A percentile compares a stretch with the other conserved stretches of the same genome.
Evolutionary conservation across 2,113 vertebrate genomes (phyloP).

Genomic region (Laticauda colubrina): DNA sequence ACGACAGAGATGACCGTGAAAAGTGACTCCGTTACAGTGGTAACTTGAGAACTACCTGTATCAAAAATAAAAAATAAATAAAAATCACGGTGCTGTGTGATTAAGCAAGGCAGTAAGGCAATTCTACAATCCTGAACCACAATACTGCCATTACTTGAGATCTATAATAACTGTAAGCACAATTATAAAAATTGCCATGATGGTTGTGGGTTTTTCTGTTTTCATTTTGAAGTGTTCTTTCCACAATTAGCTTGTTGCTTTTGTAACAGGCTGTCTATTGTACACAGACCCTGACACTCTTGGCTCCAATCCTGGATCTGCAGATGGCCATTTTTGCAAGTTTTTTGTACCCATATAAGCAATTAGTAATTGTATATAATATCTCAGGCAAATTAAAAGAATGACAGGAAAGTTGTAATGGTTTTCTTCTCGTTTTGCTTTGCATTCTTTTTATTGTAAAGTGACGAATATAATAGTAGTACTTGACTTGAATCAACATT

Average conservation of each 20-base stretch:
- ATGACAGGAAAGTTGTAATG: background rate
- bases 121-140: background rate
- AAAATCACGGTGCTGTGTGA: slow-evolving; percentile 6
- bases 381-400: background rate
- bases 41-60: background rate
- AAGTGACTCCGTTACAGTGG: background rate
- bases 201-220: slow-evolving; percentile 15
- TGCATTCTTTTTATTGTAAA: background rate
- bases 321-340: slow-evolving; percentile 38
- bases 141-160: background rate
- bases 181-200: slow-evolving; percentile 18
- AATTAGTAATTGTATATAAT: slow-evolving; percentile 13
- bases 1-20: background rate
- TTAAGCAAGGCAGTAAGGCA: slow-evolving; percentile 20
- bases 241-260: slow-evolving; percentile 18
- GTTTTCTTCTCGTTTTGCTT: background rate
- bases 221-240: slow-evolving; percentile 27
- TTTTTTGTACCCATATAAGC: slow-evolving; percentile 15
- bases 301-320: slow-evolving; percentile 43
- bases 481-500: background rate
- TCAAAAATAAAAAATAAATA: background rate
- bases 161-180: background rate
- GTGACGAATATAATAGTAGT: background rate
- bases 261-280: slow-evolving; percentile 51
- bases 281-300: slow-evolving; percentile 37